A percentile compares a stretch with the other conserved stretches of the same genome.
Conservation (phyloP, 1,140 invertebrate genomes). For the Drosophila parabipectinata region DNA sequence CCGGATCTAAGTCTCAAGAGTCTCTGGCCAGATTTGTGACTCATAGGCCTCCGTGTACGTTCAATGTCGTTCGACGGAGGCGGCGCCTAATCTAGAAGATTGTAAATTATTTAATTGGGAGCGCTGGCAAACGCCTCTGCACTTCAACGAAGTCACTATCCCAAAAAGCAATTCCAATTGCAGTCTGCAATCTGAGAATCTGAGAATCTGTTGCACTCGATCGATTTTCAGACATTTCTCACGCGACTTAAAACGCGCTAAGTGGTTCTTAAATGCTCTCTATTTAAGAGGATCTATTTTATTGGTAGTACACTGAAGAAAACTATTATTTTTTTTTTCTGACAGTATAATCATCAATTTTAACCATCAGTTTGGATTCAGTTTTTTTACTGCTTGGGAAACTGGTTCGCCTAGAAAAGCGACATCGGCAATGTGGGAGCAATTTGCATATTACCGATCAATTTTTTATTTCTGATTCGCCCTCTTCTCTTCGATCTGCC, state of each 20-base stretch:
- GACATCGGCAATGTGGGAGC: constrained; percentile 41
- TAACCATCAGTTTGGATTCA: not conserved
- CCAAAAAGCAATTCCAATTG: constrained; percentile 1
- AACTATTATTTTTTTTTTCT: not conserved
- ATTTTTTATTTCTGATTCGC: constrained; percentile 5
- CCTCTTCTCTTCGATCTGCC: constrained; percentile 15
- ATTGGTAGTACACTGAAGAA: constrained; percentile 18
- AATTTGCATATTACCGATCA: constrained; percentile 44
- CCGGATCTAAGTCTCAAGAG: constrained; percentile 48
- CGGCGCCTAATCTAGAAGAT: constrained; percentile 61
- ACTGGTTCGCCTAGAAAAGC: constrained; percentile 49
- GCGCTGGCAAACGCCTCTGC: constrained; percentile 51
- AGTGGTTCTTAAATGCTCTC: constrained; percentile 30
- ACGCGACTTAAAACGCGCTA: constrained; percentile 44
- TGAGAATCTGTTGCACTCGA: constrained; percentile 32
- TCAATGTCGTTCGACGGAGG: constrained; percentile 45
- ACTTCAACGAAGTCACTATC: not conserved
- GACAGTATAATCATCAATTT: not conserved
- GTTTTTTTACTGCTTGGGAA: constrained; percentile 1
- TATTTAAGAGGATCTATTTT: constrained; percentile 40
- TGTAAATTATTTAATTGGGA: constrained; percentile 65
- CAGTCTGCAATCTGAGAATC: constrained; percentile 31
- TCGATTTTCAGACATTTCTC: constrained; percentile 35
- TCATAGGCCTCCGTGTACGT: constrained; percentile 30
- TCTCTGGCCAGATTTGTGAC: constrained; percentile 19